These are phyloP conservation scores for Brachionus plicatilis DNA, from an alignment of 1,140 invertebrate genomes.

Conservation along the genomic window DNA sequence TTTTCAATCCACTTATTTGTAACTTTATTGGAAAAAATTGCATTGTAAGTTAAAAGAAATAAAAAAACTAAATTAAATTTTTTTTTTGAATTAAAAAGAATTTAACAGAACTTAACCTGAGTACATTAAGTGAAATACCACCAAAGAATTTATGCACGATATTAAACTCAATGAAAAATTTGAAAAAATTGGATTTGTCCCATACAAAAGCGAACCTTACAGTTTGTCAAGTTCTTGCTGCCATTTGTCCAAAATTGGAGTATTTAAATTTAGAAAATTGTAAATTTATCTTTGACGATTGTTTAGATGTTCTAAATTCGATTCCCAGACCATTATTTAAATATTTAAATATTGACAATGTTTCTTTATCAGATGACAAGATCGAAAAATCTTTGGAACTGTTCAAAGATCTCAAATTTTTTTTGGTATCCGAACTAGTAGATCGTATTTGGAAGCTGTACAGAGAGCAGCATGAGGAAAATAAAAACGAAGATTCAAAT, in stretches of 20 bases:
- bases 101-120: conserved; percentile 6
- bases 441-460: background rate
- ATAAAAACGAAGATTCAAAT: background rate
- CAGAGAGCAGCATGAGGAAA: background rate
- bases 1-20: background rate
- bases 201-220: background rate
- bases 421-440: background rate
- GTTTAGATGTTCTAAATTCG: background rate
- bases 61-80: background rate
- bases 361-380: background rate
- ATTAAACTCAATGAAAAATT: background rate
- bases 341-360: conserved; percentile 19
- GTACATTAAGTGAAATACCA: background rate
- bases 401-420: conserved; percentile 10
- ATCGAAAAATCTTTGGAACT: background rate
- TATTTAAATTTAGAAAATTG: conserved; percentile 20
- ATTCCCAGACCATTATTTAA: background rate
- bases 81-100: background rate
- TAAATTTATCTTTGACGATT: conserved; percentile 21
- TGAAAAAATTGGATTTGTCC: conserved; percentile 7
- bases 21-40: conserved; percentile 17
- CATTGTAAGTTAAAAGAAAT: conserved; percentile 8
- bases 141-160: background rate
- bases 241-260: conserved; percentile 1
- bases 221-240: background rate